A percentile compares a stretch with the other conserved stretches of the same genome.
These are phyloP conservation scores for Ammodramus savannarum DNA, from an alignment of 2,113 vertebrate species.

Conservation along the genomic window DNA sequence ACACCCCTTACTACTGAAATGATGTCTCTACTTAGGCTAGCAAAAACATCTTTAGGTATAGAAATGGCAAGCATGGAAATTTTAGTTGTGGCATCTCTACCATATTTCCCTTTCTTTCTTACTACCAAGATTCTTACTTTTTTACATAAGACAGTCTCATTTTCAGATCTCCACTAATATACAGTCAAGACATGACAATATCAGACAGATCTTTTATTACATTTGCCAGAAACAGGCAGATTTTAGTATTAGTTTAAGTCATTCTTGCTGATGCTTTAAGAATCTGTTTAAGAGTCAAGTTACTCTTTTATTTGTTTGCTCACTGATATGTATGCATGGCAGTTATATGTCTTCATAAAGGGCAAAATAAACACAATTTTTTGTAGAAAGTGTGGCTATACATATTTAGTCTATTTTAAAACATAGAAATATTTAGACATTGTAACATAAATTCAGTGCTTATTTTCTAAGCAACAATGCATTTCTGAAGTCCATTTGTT, in stretches of 20 bases:
- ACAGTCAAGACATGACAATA: neutral
- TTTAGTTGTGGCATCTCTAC: neutral
- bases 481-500: neutral
- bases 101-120: neutral
- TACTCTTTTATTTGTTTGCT: neutral
- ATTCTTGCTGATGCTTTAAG: neutral
- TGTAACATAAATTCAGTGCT: neutral
- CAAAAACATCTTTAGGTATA: neutral
- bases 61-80: neutral
- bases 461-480: slow-evolving; percentile 23
- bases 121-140: neutral
- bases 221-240: fast-evolving
- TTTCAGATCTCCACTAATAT: neutral
- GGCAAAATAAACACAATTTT: neutral
- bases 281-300: neutral
- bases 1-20: neutral
- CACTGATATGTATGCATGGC: neutral
- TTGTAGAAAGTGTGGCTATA: neutral
- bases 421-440: neutral
- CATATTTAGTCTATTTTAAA: neutral
- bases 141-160: neutral
- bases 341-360: neutral
- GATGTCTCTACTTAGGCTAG: neutral
- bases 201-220: neutral
- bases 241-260: neutral